phyloP scores from a whole-genome alignment of 2,797 vertebrate species.

The Tenualosa thibaudeaui region DNA sequence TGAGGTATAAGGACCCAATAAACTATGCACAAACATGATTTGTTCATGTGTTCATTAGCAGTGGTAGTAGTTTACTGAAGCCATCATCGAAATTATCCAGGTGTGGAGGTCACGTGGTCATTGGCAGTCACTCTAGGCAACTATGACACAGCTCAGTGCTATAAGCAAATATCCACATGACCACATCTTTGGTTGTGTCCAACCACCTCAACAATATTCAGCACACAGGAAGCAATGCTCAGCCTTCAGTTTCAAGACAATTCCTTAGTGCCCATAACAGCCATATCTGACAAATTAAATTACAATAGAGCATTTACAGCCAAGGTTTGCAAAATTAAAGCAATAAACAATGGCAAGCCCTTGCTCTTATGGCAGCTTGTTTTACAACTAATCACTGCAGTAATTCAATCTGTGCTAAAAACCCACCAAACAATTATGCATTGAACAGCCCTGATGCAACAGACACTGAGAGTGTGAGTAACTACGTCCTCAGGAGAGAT shows the following conservation, averaged over 20 bases:
- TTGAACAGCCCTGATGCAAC: background rate
- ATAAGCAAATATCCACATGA: background rate
- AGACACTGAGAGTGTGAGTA: background rate
- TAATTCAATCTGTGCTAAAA: slow-evolving; percentile 6
- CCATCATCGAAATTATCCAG: background rate
- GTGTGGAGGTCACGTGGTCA: background rate
- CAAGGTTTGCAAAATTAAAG: background rate
- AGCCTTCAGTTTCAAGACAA: background rate
- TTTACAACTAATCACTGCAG: background rate
- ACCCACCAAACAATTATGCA: background rate
- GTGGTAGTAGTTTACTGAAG: background rate
- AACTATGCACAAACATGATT: background rate
- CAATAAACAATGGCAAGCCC: background rate
- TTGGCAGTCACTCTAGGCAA: background rate
- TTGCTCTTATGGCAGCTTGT: background rate
- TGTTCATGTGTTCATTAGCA: background rate
- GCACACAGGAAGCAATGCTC: background rate
- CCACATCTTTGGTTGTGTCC: background rate
- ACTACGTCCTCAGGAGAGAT: background rate
- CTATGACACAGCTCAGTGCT: background rate
- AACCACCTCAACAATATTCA: background rate
- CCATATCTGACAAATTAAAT: background rate
- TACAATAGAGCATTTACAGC: background rate
- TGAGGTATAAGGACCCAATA: background rate
- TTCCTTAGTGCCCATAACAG: background rate